phyloP scores from a whole-genome alignment of 2,888 invertebrate species.

The Muschampia plurimacula region DNA sequence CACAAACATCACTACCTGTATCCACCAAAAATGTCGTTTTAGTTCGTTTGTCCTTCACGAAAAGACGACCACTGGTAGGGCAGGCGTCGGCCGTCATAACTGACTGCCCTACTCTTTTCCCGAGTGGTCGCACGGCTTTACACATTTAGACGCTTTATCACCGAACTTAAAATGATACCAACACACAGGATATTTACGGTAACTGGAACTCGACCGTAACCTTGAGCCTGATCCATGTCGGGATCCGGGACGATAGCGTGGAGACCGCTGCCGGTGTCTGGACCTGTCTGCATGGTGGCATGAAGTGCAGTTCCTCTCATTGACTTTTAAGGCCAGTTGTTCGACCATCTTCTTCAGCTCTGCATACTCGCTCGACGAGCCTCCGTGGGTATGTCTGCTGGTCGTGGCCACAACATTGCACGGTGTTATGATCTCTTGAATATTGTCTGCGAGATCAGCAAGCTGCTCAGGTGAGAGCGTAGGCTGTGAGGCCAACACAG shows the following conservation, averaged over 20 bases:
- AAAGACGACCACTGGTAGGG: background rate
- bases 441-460: background rate
- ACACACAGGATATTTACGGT: background rate
- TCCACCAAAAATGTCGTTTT: background rate
- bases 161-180: background rate
- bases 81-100: slow-evolving; percentile 15
- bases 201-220: background rate
- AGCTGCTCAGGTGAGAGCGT: slow-evolving; percentile 1
- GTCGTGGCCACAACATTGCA: background rate
- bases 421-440: background rate
- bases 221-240: background rate
- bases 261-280: background rate
- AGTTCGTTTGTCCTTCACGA: background rate
- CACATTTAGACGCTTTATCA: background rate
- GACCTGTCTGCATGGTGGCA: background rate
- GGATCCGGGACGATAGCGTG: background rate
- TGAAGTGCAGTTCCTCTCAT: background rate
- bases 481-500: background rate
- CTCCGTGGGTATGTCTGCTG: background rate
- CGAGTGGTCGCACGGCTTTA: slow-evolving; percentile 11
- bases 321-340: background rate
- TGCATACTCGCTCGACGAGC: background rate
- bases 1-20: slow-evolving; percentile 2
- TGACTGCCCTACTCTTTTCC: slow-evolving; percentile 6
- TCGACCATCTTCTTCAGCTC: background rate